These are phyloP conservation scores for Cyaniris semiargus DNA, from an alignment of 2,888 invertebrate genomes.

Conservation along the genomic window DNA sequence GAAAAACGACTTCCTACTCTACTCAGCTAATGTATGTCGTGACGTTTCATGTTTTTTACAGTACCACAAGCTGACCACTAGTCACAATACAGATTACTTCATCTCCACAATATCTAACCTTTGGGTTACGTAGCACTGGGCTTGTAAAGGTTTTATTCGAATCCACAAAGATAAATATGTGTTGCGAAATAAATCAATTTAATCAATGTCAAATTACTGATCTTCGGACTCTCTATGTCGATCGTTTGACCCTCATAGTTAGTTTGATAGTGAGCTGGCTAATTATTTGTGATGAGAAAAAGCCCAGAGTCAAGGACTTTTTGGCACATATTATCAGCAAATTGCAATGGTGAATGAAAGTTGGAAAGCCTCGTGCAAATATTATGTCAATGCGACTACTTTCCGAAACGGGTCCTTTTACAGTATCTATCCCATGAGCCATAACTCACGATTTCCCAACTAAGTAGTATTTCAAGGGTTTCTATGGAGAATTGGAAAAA, in stretches of 20 bases:
- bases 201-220: slow-evolving; percentile 7
- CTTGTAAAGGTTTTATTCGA: slow-evolving; percentile 16
- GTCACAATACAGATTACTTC: slow-evolving; percentile 27
- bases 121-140: slow-evolving; percentile 10
- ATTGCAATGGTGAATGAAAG: not conserved
- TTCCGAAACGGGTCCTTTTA: not conserved
- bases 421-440: too few species aligned
- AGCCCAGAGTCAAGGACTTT: not conserved
- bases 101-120: slow-evolving; percentile 25
- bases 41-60: slow-evolving; percentile 1
- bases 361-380: not conserved
- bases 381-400: not conserved
- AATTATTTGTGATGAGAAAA: not conserved
- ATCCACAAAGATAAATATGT: not conserved
- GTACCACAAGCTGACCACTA: slow-evolving; percentile 5
- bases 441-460: too few species aligned
- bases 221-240: not conserved
- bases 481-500: too few species aligned
- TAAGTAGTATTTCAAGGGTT: too few species aligned
- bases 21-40: not conserved
- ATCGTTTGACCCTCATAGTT: not conserved
- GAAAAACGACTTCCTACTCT: too few species aligned
- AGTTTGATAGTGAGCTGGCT: not conserved
- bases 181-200: slow-evolving; percentile 13
- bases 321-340: not conserved